Evolutionary conservation across 2,888 invertebrate genomes (phyloP).

Genomic region (Sarcophaga variegata): DNA sequence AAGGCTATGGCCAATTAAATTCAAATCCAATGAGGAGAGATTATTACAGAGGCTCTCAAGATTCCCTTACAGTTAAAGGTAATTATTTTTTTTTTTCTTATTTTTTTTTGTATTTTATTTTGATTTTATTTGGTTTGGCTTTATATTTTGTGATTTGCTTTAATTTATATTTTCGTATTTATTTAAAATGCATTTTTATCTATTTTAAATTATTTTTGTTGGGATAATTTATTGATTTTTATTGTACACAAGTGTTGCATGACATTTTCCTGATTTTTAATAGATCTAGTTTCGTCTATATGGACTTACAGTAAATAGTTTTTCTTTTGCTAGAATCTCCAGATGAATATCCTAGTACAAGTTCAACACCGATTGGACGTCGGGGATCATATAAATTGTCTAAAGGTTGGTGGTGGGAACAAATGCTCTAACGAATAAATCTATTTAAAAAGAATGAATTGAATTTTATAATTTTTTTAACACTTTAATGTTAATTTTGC

Average conservation of each 20-base stretch:
- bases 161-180: constrained; percentile 3
- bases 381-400: constrained; percentile 94
- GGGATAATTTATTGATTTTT: background rate
- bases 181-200: background rate
- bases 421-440: background rate
- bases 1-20: constrained; percentile 81
- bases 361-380: constrained; percentile 87
- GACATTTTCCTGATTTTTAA: background rate
- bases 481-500: constrained; percentile 47
- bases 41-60: constrained; percentile 95
- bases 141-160: background rate
- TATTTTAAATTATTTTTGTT: background rate
- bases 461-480: background rate
- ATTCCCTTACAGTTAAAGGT: constrained; percentile 92
- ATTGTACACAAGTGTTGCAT: constrained; percentile 48
- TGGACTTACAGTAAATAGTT: constrained; percentile 50
- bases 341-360: constrained; percentile 83
- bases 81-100: constrained; percentile 78
- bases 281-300: constrained; percentile 3
- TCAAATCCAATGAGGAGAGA: constrained; percentile 91
- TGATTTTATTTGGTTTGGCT: too few species aligned
- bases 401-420: constrained; percentile 86
- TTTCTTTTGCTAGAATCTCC: constrained; percentile 79
- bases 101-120: constrained; percentile 17
- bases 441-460: background rate